Conservation (phyloP, 2,113 vertebrate species). For the Zootoca vivipara region DNA sequence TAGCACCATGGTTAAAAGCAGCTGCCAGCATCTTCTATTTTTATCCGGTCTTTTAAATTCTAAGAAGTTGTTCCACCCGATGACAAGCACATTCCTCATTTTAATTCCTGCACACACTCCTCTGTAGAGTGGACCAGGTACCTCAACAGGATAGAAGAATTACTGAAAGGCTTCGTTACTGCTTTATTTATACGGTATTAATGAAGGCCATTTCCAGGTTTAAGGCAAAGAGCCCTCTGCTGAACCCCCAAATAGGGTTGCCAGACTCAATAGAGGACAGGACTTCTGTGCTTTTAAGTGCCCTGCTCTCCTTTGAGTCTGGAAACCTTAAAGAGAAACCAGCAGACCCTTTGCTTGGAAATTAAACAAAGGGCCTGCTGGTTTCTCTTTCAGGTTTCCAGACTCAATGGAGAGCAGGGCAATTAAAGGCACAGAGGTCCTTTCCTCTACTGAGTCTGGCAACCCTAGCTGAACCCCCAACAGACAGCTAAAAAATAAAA, state of each 20-base stretch:
- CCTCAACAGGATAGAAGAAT: slow-evolving; percentile 14
- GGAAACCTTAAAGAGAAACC: no score
- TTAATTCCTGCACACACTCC: slow-evolving; percentile 9
- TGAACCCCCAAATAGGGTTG: no score
- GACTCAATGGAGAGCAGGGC: no score
- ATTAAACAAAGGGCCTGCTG: no score
- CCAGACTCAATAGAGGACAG: no score
- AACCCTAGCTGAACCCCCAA: background rate
- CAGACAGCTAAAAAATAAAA: background rate
- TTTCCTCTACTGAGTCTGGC: no score
- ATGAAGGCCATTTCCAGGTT: background rate
- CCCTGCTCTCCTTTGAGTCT: no score
- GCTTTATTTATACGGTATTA: background rate
- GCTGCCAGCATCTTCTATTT: slow-evolving; percentile 48
- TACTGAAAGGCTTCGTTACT: background rate
- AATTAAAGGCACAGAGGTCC: no score
- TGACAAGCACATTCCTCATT: background rate
- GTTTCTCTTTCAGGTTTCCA: no score
- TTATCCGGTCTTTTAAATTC: slow-evolving; percentile 54
- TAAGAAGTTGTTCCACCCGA: slow-evolving; percentile 52
- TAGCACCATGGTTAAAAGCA: slow-evolving; percentile 27
- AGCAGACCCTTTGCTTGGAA: no score
- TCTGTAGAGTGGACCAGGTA: background rate
- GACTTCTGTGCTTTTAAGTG: no score
- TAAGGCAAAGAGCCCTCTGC: background rate